Evolutionary conservation across 2,888 invertebrate genomes (phyloP).

Genomic region (Mechanitis mazaeus): DNA sequence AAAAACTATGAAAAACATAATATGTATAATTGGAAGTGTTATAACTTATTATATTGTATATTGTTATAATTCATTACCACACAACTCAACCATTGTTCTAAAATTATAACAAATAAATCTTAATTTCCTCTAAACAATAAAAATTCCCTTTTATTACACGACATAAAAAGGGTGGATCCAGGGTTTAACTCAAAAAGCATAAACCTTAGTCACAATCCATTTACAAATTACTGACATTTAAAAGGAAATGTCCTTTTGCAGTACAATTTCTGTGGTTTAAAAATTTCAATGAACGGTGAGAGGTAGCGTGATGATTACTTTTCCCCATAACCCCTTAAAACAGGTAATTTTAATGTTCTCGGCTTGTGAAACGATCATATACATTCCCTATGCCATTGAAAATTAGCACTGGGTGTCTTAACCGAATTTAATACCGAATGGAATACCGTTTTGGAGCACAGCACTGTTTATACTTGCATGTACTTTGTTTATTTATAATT

Average conservation of each 20-base stretch:
- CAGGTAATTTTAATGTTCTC: not conserved
- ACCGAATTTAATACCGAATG: no score
- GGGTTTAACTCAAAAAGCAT: not conserved
- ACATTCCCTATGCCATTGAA: no score
- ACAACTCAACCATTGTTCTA: no score
- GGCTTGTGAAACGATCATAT: no score
- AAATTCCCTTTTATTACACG: conserved; percentile 2
- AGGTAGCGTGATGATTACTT: conserved; percentile 8
- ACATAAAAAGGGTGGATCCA: not conserved
- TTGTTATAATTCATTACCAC: no score
- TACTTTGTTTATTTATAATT: no score
- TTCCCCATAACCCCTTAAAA: not conserved
- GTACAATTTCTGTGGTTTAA: conserved; percentile 53
- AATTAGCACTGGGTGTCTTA: no score
- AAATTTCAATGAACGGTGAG: conserved; percentile 60
- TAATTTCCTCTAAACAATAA: conserved; percentile 3
- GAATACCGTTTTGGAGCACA: no score
- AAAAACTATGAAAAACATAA: no score
- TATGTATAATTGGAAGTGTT: no score
- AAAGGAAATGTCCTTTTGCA: conserved; percentile 40
- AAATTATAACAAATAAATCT: not conserved
- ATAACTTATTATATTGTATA: no score
- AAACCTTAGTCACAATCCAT: conserved; percentile 49
- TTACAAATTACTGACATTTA: conserved; percentile 65
- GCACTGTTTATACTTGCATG: no score